Conservation (phyloP, 2,888 invertebrate genomes). For the Exephanes ischioxanthus region DNA sequence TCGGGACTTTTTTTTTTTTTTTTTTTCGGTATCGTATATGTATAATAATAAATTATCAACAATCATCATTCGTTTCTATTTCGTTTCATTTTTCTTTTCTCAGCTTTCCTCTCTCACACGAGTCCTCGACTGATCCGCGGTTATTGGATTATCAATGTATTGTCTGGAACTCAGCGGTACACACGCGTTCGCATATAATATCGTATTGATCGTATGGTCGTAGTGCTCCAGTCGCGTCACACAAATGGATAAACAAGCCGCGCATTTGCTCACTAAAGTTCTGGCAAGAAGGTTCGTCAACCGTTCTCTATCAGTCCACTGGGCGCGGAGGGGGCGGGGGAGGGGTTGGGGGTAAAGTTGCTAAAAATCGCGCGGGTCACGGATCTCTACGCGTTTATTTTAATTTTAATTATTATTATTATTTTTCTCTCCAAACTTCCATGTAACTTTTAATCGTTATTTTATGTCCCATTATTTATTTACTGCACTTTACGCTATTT, state of each 20-base stretch:
- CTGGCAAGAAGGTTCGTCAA: constrained; percentile 50
- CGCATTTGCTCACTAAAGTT: constrained; percentile 38
- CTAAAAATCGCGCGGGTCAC: constrained; percentile 64
- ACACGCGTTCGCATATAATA: constrained; percentile 33
- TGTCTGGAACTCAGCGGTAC: constrained; percentile 55
- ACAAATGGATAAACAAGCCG: constrained; percentile 36
- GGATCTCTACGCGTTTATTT: constrained; percentile 57
- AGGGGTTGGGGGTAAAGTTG: constrained; percentile 54
- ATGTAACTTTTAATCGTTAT: constrained; percentile 6
- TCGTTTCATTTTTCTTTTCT: neutral
- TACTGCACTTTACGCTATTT: constrained; percentile 65
- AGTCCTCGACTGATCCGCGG: constrained; percentile 9
- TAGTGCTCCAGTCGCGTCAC: constrained; percentile 33
- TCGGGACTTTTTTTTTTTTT: constrained; percentile 33
- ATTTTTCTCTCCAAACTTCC: constrained; percentile 13
- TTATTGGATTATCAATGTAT: constrained; percentile 55
- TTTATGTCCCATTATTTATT: constrained; percentile 56
- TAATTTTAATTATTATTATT: constrained; percentile 21
- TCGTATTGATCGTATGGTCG: constrained; percentile 5
- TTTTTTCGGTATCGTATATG: constrained; percentile 45
- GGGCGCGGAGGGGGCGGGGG: neutral
- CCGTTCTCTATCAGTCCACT: constrained; percentile 41
- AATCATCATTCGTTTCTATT: constrained; percentile 48
- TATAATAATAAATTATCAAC: constrained; percentile 65
- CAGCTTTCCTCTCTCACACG: constrained; percentile 3